phyloP scores from a whole-genome alignment of 2,888 invertebrate species.

The Thyatira batis region DNA sequence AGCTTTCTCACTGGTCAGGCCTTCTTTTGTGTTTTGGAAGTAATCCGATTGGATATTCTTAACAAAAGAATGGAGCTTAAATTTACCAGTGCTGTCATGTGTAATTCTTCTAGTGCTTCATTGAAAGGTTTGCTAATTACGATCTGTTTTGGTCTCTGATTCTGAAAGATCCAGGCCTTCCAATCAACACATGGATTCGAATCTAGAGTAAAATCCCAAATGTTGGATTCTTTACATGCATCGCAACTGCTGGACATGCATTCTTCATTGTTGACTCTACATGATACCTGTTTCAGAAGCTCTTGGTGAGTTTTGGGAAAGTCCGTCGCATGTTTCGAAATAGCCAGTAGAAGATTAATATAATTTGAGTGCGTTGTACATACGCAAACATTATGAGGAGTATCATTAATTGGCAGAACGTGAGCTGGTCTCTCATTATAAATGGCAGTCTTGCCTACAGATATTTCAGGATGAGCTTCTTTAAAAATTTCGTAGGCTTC shows the following conservation, averaged over 20 bases:
- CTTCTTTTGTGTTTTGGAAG: conserved; percentile 17
- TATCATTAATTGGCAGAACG: conserved; percentile 22
- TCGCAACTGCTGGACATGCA: conserved; percentile 19
- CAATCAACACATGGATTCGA: conserved; percentile 19
- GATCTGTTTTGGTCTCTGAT: conserved; percentile 12
- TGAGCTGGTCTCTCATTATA: conserved; percentile 19
- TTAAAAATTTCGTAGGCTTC: conserved; percentile 22
- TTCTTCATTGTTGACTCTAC: conserved; percentile 19
- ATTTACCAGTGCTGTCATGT: conserved; percentile 12
- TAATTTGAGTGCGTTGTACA: conserved; percentile 27
- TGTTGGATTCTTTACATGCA: conserved; percentile 23
- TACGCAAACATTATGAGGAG: conserved; percentile 27
- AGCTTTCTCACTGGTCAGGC: conserved; percentile 9
- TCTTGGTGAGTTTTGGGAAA: conserved; percentile 19
- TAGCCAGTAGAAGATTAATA: conserved; percentile 21
- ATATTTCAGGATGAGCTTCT: conserved; percentile 13
- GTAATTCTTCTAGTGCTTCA: conserved; percentile 15
- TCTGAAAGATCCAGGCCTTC: conserved; percentile 12
- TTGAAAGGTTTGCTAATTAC: conserved; percentile 4
- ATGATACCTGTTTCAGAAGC: conserved; percentile 18
- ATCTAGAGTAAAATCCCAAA: conserved; percentile 20
- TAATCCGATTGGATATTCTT: conserved; percentile 20
- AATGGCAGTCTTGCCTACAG: conserved; percentile 15
- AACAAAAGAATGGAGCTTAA: conserved; percentile 17
- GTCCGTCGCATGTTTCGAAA: conserved; percentile 20